Evolutionary conservation across 2,888 invertebrate species (phyloP), one percentile per base, ranked within the genome.

Genomic region (Meteorus colon): DNA sequence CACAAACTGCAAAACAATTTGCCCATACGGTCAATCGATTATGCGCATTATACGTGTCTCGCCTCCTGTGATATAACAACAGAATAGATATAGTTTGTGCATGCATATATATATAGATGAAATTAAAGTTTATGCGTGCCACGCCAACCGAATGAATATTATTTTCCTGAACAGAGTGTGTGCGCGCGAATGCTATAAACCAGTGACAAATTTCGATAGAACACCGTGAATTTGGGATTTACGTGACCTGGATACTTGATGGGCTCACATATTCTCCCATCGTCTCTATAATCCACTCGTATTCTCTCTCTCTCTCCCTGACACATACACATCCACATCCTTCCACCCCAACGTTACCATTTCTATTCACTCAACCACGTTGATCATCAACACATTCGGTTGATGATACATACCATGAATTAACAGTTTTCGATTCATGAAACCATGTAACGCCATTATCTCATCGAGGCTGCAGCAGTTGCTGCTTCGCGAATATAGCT

Each of bases 141-240:
- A 77, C 74, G 74, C 73, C 63, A 68, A 62, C 55, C 74, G 78
- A 74, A 77, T 79, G 80, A 78, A 79, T 77, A 78, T 79, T 78
- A 79, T 60, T 62, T 65, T 69, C 67, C 72, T 72, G 68, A 19
- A 55, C 8, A 8, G 55, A 41, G 51, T 41, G 59, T 45, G 48
- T 27, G 48, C n/a, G 59, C 72, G 74, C 41, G 71, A 48, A 45
- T 63, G 73, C 70, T 74, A 77, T 75, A 70, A 67, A 70, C 41
- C 67, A 78, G 79, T 81, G 82, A 85, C 84, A 81, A 86, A 86
- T 86, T 86, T 84, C 81, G 79, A 82, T 81, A 80, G 81, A 77
- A 81, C 77, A 73, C 71, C 75, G 84, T 79, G 84, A 83, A 84
- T 86, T 85, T 81, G 81, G 81, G 76, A 81, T 79, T 81, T 85